Evolutionary conservation across 2,797 vertebrate genomes (phyloP), one percentile per base, ranked within the genome.

Genomic region (Chlorospingus flavigularis): DNA sequence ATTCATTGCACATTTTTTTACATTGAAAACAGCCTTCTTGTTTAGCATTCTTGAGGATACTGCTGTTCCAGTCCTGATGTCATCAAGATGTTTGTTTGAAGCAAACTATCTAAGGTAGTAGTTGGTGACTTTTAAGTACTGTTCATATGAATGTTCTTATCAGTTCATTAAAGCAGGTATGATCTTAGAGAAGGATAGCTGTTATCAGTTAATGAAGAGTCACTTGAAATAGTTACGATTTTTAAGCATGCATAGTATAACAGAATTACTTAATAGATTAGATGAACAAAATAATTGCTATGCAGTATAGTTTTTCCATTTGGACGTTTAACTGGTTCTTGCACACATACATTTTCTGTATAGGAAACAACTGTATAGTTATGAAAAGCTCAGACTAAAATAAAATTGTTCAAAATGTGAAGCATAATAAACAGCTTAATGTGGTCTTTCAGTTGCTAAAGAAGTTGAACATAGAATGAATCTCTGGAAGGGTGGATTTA

Each of bases 11-110:
- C 39, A 0, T 78, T 93, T 95, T 95, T 94, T 75, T 88, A n/a
- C 91, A 17, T 66, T 90, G 82, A 75, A 95, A 95, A 66, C 67
- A 88, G 39, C n/a, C 45, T 91, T 92, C 95, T 92, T 88, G 37
- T 95, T 94, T 71, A 92, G 82, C 79, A 37, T 92, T 96, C 95
- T 96, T 96, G 94, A 95, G 62, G 66, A 90, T 93, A 88, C 62
- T 81, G 75, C 89, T 24, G 40, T 90, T 94, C 78, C 79, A 96
- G 66, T 68, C 73, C 66, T 90, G 78, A 90, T 72, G 92, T 82
- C 86, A 78, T 95, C 94, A 78, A 89, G 94, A 83, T 78, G n/a
- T 40, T 35, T 68, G 55, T 80, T 85, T 87, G 85, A 92, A 92
- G 43, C 63, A 87, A 89, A 48, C n/a, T 58, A 66, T 58, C 68